A percentile compares a stretch with the other conserved stretches of the same genome.
Evolutionary conservation across 1,140 invertebrate species (phyloP).

Genomic region (Globodera ellingtonae): DNA sequence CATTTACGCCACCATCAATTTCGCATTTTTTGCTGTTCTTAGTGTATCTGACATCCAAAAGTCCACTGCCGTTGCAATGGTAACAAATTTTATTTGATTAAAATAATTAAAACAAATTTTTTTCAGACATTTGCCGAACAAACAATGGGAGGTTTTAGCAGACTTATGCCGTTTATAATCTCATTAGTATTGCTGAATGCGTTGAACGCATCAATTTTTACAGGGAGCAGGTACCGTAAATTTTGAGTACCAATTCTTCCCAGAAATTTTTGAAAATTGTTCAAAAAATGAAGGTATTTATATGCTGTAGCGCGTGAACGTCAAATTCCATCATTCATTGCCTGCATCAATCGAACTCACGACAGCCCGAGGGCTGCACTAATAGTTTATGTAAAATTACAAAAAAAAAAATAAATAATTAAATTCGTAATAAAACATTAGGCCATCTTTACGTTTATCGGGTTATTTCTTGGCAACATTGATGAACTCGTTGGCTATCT

Average conservation of each 20-base stretch:
- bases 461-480: conserved; percentile 46
- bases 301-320: conserved; percentile 53
- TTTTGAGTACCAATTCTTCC: neutral
- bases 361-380: conserved; percentile 47
- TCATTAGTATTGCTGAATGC: conserved; percentile 56
- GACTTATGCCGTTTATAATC: conserved; percentile 59
- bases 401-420: conserved; percentile 10
- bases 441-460: conserved; percentile 35
- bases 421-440: neutral
- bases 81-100: conserved; percentile 4
- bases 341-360: conserved; percentile 45
- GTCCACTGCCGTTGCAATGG: conserved; percentile 48
- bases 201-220: conserved; percentile 60
- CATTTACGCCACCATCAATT: conserved; percentile 48
- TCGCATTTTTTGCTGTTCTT: conserved; percentile 54
- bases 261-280: neutral
- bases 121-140: conserved; percentile 52
- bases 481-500: conserved; percentile 46
- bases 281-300: conserved; percentile 38
- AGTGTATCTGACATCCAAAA: conserved; percentile 30
- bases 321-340: conserved; percentile 53
- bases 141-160: conserved; percentile 55
- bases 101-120: conserved; percentile 8
- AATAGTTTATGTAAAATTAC: conserved; percentile 37
- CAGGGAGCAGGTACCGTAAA: conserved; percentile 49